Conservation (phyloP, 1,140 invertebrate species). For the Ridgeia piscesae region DNA sequence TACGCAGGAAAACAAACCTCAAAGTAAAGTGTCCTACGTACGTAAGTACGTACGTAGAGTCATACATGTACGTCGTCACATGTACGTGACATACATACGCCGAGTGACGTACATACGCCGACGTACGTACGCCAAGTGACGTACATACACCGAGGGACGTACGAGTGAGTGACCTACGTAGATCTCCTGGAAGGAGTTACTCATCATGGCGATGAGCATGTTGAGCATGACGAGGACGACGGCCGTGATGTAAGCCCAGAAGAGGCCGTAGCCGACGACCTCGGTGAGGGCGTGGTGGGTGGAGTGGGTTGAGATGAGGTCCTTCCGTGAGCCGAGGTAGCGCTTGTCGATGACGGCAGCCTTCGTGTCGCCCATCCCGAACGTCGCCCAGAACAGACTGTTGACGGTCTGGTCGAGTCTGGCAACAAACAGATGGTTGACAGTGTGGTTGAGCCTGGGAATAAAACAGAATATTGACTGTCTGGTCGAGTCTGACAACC, state of each 20-base stretch:
- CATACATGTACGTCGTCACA: no score
- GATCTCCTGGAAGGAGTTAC: constrained; percentile 38
- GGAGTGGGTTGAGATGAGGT: constrained; percentile 7
- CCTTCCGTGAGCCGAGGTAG: background rate
- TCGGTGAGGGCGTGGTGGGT: constrained; percentile 28
- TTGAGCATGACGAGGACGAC: constrained; percentile 37
- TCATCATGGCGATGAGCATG: constrained; percentile 42
- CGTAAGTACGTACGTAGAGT: no score
- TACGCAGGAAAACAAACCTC: no score
- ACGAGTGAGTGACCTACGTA: constrained; percentile 37
- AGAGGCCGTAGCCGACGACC: constrained; percentile 36
- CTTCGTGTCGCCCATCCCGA: constrained; percentile 68
- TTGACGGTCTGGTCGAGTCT: constrained; percentile 65
- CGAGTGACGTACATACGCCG: no score
- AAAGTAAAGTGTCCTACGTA: no score
- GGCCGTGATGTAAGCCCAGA: constrained; percentile 33
- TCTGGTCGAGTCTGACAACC: no score
- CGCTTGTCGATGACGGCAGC: constrained; percentile 62
- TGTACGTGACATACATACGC: no score
- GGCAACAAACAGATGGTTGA: background rate
- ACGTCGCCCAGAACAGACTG: constrained; percentile 72
- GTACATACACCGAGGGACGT: constrained; percentile 19
- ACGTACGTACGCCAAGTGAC: no score
- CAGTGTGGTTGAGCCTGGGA: no score
- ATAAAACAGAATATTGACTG: no score